Evolutionary conservation across 2,797 vertebrate genomes (phyloP).

Genomic region (Sus cebifrons): DNA sequence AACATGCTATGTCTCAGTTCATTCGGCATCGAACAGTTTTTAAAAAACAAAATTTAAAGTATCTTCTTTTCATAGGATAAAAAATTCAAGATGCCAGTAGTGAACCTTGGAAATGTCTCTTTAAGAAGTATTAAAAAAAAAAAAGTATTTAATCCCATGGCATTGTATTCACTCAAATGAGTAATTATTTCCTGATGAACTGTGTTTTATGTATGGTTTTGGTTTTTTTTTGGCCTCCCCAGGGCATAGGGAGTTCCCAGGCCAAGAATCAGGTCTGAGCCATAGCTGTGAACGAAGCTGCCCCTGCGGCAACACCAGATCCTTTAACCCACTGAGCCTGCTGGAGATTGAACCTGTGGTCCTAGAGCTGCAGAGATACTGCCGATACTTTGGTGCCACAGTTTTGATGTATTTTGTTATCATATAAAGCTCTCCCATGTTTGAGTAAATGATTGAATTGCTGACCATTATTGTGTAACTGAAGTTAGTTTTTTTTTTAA

Average conservation of each 20-base stretch:
- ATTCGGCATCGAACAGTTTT: background rate
- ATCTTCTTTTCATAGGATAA: background rate
- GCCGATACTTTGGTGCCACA: background rate
- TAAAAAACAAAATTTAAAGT: background rate
- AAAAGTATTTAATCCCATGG: background rate
- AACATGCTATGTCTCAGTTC: background rate
- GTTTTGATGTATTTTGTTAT: constrained; percentile 4
- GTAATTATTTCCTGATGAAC: background rate
- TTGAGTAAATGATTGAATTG: background rate
- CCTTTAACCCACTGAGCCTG: no score
- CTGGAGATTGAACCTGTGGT: no score
- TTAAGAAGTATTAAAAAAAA: background rate
- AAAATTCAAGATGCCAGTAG: background rate
- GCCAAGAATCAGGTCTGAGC: no score
- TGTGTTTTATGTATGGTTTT: background rate
- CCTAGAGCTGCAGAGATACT: no score
- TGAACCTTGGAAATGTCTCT: background rate
- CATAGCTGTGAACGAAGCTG: no score
- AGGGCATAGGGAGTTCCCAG: no score
- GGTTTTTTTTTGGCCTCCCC: no score
- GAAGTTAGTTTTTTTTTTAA: background rate
- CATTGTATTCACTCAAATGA: background rate
- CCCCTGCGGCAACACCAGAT: no score
- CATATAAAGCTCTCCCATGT: background rate
- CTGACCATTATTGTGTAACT: background rate